These are phyloP conservation scores for Drosophila peninsularis DNA, from an alignment of 2,888 invertebrate genomes.

Conservation along the genomic window DNA sequence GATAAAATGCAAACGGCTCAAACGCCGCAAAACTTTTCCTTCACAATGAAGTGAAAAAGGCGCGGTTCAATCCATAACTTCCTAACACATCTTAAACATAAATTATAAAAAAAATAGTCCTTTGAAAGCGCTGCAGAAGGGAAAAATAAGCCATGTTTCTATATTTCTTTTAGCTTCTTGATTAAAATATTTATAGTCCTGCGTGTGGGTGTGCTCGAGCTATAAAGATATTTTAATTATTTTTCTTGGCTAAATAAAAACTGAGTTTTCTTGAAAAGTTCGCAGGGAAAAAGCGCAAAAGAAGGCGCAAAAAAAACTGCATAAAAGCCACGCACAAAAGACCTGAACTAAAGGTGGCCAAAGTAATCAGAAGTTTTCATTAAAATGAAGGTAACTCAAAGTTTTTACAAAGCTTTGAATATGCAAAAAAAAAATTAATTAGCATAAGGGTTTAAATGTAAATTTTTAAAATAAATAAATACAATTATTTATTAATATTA, in stretches of 20 bases:
- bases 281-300: conserved; percentile 9
- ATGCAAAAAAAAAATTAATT: background rate
- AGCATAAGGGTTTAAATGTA: background rate
- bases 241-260: conserved; percentile 44
- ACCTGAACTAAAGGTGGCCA: background rate
- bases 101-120: conserved; percentile 41
- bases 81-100: conserved; percentile 53
- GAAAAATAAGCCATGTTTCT: conserved; percentile 19
- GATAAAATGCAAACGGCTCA: conserved; percentile 61
- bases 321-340: background rate
- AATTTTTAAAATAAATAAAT: background rate
- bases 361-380: background rate
- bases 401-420: background rate
- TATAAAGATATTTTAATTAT: conserved; percentile 60
- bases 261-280: conserved; percentile 26
- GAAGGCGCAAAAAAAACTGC: conserved; percentile 1
- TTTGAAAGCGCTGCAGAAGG: conserved; percentile 26
- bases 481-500: background rate
- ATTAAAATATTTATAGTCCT: conserved; percentile 62
- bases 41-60: conserved; percentile 15
- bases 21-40: conserved; percentile 47
- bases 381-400: background rate
- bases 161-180: conserved; percentile 36
- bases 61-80: conserved; percentile 63
- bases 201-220: conserved; percentile 19